Conservation (phyloP, 2,888 invertebrate genomes). For the Crossocerus cetratus region DNA sequence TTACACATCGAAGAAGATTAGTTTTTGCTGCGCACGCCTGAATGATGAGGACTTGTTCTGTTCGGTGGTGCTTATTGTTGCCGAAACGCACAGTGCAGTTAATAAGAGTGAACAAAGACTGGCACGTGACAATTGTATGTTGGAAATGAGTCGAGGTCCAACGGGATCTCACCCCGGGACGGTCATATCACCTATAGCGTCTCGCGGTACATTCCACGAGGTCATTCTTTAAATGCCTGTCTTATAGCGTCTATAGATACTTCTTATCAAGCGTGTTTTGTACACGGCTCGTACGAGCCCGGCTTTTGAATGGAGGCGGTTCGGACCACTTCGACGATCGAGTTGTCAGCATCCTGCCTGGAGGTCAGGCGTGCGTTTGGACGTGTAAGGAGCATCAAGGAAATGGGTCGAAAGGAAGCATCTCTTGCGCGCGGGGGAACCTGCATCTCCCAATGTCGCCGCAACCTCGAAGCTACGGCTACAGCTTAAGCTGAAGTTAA, state of each 20-base stretch:
- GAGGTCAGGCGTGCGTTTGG: neutral
- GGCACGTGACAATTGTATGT: no score
- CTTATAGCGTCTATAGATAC: constrained; percentile 52
- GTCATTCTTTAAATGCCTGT: constrained; percentile 53
- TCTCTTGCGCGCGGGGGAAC: constrained; percentile 14
- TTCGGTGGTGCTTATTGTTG: no score
- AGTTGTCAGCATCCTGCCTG: constrained; percentile 64
- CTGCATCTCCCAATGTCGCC: constrained; percentile 4
- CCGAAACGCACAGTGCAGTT: no score
- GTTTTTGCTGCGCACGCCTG: no score
- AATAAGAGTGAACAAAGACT: no score
- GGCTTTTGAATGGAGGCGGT: constrained; percentile 62
- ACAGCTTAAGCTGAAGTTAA: no score
- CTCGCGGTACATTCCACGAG: constrained; percentile 51
- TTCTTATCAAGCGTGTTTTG: constrained; percentile 66
- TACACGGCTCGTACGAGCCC: constrained; percentile 61
- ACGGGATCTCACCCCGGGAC: neutral
- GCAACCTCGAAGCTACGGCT: constrained; percentile 26
- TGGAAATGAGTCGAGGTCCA: no score
- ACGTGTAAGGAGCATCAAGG: constrained; percentile 19
- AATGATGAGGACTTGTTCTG: no score
- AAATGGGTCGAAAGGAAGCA: constrained; percentile 21
- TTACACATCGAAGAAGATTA: no score
- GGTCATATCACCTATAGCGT: constrained; percentile 28
- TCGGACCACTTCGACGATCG: constrained; percentile 62